A percentile compares a stretch with the other conserved stretches of the same genome.
phyloP scores from a whole-genome alignment of 2,113 vertebrate genomes.

The Pyrgilauda ruficollis region DNA sequence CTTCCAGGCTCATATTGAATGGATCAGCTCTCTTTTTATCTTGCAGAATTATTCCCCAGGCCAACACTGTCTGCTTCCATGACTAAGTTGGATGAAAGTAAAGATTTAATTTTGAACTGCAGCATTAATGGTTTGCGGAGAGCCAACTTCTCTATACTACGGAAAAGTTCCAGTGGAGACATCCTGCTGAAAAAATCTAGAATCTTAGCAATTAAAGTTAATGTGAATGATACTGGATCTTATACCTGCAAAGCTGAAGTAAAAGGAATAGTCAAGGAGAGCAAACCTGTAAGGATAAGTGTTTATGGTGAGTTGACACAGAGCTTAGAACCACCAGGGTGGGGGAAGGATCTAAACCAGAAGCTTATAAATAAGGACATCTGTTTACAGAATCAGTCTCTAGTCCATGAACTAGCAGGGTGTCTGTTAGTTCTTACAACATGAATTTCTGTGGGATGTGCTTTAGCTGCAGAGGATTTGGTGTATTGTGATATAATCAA shows the following conservation, averaged over 20 bases:
- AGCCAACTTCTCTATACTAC: constrained; percentile 40
- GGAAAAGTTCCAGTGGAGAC: neutral
- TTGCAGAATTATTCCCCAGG: constrained; percentile 64
- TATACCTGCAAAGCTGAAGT: constrained; percentile 62
- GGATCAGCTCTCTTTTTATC: neutral
- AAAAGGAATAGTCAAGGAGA: constrained; percentile 64
- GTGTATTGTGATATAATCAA: neutral
- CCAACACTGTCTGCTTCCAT: constrained; percentile 20
- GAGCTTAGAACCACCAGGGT: neutral
- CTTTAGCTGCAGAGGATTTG: neutral
- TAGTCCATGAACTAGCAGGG: neutral
- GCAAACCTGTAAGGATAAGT: constrained; percentile 31
- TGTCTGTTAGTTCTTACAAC: neutral
- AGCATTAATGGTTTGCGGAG: neutral
- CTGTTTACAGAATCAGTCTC: neutral
- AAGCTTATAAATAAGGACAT: neutral
- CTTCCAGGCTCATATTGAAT: neutral
- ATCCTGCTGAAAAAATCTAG: neutral
- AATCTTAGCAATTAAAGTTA: neutral
- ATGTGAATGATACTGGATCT: constrained; percentile 41
- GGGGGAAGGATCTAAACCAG: neutral
- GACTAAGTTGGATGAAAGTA: constrained; percentile 45
- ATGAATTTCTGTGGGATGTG: neutral
- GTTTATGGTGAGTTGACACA: constrained; percentile 66
- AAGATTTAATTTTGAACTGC: constrained; percentile 10